phyloP scores from a whole-genome alignment of 2,113 vertebrate genomes.

The Synchiropus splendidus region DNA sequence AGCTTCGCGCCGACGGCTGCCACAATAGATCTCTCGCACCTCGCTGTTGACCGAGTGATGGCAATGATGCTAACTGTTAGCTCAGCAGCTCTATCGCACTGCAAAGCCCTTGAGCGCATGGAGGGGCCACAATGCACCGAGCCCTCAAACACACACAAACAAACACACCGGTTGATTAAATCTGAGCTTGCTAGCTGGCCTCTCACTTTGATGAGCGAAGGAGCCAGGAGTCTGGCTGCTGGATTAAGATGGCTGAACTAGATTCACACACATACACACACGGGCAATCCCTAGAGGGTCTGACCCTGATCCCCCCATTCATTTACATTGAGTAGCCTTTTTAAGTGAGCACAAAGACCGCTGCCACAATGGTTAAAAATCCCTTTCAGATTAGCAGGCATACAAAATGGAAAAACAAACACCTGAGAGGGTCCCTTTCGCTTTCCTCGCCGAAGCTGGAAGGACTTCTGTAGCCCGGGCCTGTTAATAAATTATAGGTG shows the following conservation, averaged over 20 bases:
- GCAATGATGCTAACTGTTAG: slow-evolving; percentile 40
- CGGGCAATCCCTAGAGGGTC: slow-evolving; percentile 24
- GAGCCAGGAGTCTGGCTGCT: slow-evolving; percentile 63
- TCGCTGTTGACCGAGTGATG: slow-evolving; percentile 31
- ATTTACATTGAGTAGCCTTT: slow-evolving; percentile 59
- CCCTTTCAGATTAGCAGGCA: slow-evolving; percentile 44
- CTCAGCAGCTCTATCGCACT: slow-evolving; percentile 24
- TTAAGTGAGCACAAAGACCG: slow-evolving; percentile 46
- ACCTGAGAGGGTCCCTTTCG: slow-evolving; percentile 36
- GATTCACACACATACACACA: slow-evolving; percentile 36
- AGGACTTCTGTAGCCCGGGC: slow-evolving; percentile 18
- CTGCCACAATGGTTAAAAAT: slow-evolving; percentile 48
- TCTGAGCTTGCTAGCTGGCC: slow-evolving; percentile 48
- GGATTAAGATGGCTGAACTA: slow-evolving; percentile 64
- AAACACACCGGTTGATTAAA: slow-evolving; percentile 53
- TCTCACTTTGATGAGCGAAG: slow-evolving; percentile 63
- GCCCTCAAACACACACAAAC: slow-evolving; percentile 32
- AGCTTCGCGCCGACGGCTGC: slow-evolving; percentile 9
- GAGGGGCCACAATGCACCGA: slow-evolving; percentile 29
- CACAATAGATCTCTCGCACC: slow-evolving; percentile 18
- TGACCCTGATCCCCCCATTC: slow-evolving; percentile 44
- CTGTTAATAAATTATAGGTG: slow-evolving; percentile 53
- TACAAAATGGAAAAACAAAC: slow-evolving; percentile 43
- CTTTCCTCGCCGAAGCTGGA: slow-evolving; percentile 12
- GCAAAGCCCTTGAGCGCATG: slow-evolving; percentile 35